Base-by-base conservation (phyloP, 1,140 invertebrate genomes). In the Pseudomyrmex pallidus region DNA sequence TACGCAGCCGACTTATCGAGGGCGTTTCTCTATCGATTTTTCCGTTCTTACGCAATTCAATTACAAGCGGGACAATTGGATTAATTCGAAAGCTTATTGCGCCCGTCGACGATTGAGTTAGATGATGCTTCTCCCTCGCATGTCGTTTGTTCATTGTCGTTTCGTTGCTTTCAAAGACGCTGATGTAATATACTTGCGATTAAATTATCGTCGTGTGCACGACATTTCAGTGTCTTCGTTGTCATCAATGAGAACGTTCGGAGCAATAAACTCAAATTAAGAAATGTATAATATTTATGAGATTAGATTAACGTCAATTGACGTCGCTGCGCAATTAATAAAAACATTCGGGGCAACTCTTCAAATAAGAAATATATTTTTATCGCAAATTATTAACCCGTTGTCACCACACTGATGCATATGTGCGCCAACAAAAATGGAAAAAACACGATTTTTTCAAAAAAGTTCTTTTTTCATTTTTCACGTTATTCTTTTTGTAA, bases 11-110 rank as follows among this genome's bases (percentile, higher is more conserved):
- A 35, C 20, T 48, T 20, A 22, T 46, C 62, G 62, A 61, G 66
- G 76, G 15, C 20, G 76, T 5, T 13, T 2, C 1, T 13, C 50
- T 87, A 87, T 87, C 64, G 86, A 87, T 87, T 87, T 87, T 83
- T 84, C 85, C 59, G 59, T 78, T 87, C 85, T 72, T 63, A 52
- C 48, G 13, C 85, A 87, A 87, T 87, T 87, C 80, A 74, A 87
- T 87, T 87, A 87, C 25, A 52, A 15, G n/a, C 8, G 73, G 20
- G 73, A 74, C 67, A 87, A 87, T 87, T 87, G 85, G 85, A 87
- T 87, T 87, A 87, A 87, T 87, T 62, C 67, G 52, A 62, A 22
- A 54, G 57, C 67, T 77, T 73, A 73, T 87, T 87, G 83, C 73
- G 80, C 67, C 44, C 57, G 61, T 68, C 74, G 25, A 52, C 61